These are phyloP conservation scores for Leucophenga maculata DNA, from an alignment of 2,888 invertebrate species.

Conservation along the genomic window DNA sequence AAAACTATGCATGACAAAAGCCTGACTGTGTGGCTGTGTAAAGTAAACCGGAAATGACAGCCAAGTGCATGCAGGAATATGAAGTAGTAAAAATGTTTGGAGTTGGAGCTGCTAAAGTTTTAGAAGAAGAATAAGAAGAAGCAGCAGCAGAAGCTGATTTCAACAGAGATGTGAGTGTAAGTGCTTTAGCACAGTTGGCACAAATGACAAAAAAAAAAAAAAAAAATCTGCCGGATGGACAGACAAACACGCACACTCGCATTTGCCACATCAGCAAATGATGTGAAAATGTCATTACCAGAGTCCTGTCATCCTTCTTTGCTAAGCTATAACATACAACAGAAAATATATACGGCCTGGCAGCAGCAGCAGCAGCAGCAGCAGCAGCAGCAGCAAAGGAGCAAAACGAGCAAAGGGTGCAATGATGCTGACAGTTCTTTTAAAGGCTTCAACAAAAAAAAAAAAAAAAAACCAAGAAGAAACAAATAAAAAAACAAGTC, in stretches of 20 bases:
- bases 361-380: too few species aligned
- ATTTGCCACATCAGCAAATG: conserved; percentile 66
- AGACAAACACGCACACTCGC: conserved; percentile 32
- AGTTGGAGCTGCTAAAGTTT: neutral
- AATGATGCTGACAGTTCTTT: too few species aligned
- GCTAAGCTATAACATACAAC: neutral
- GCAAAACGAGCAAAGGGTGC: too few species aligned
- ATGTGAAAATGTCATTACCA: conserved; percentile 65
- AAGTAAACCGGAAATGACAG: neutral
- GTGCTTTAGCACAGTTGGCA: conserved; percentile 2
- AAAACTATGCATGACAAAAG: neutral
- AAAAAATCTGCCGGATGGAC: neutral
- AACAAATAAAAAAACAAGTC: too few species aligned
- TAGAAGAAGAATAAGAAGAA: too few species aligned
- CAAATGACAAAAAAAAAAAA: neutral
- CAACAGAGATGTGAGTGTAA: neutral
- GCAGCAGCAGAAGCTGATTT: conserved; percentile 2
- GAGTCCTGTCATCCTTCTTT: neutral
- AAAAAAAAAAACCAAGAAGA: too few species aligned
- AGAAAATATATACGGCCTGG: too few species aligned
- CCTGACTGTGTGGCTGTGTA: too few species aligned
- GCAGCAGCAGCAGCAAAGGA: too few species aligned
- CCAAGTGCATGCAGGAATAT: neutral
- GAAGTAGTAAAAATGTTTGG: neutral
- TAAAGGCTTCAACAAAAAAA: too few species aligned